Evolutionary conservation across 30 jellyfish, hydroid and myxozoan species (phyloP).

Genomic region (Thelohanellus kitauei): DNA sequence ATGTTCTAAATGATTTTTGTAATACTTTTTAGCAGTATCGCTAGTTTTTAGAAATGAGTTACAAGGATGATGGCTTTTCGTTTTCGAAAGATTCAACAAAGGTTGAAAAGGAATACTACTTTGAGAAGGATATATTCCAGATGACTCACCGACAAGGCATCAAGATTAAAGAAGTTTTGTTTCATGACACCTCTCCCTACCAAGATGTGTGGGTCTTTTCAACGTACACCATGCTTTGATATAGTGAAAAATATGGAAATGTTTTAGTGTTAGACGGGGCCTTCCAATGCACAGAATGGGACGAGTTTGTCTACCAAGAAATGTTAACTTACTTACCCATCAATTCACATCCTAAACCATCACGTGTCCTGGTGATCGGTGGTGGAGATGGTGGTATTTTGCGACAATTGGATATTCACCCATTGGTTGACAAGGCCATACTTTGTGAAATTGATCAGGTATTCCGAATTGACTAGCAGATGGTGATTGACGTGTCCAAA

Average conservation of each 20-base stretch:
- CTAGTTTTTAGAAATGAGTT: no score
- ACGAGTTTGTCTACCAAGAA: slow-evolving; percentile 67
- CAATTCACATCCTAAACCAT: slow-evolving; percentile 41
- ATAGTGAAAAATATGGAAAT: no score
- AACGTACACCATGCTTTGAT: no score
- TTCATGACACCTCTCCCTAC: slow-evolving; percentile 15
- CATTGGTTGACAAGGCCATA: slow-evolving; percentile 16
- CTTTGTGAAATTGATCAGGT: slow-evolving; percentile 45
- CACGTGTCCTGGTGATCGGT: slow-evolving; percentile 27
- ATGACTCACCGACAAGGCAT: no score
- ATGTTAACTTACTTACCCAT: slow-evolving; percentile 37
- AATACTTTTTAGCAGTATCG: no score
- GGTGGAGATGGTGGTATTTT: slow-evolving; percentile 70
- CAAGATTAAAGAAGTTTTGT: slow-evolving; percentile 16
- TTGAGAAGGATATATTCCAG: no score
- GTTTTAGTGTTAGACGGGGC: slow-evolving; percentile 95
- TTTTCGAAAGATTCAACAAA: no score
- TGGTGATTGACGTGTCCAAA: slow-evolving; percentile 24
- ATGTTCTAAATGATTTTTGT: no score
- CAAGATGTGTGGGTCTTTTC: slow-evolving; percentile 28
- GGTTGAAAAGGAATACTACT: no score
- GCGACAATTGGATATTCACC: slow-evolving; percentile 21
- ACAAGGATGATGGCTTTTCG: no score
- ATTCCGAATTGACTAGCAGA: no score
- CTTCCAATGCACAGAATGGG: slow-evolving; percentile 35